phyloP scores from a whole-genome alignment of 2,888 invertebrate genomes.

The Anticlea derivata region DNA sequence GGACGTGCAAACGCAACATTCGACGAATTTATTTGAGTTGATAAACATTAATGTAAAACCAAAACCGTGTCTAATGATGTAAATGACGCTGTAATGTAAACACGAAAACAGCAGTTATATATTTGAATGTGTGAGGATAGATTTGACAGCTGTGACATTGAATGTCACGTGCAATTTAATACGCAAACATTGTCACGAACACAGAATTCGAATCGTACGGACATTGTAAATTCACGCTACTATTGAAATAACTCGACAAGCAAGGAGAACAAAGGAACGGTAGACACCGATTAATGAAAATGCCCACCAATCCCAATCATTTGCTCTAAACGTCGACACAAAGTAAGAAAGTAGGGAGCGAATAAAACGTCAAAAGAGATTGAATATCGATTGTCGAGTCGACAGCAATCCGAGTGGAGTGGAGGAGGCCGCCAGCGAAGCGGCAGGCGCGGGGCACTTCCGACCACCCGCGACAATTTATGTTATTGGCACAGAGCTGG shows the following conservation, averaged over 20 bases:
- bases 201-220: no score
- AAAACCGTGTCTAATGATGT: constrained; percentile 27
- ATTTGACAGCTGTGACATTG: constrained; percentile 31
- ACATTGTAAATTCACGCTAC: constrained; percentile 22
- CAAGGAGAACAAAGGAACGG: constrained; percentile 48
- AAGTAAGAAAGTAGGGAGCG: constrained; percentile 77
- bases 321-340: constrained; percentile 72
- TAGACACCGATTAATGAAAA: constrained; percentile 58
- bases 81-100: constrained; percentile 16
- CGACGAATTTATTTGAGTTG: constrained; percentile 3
- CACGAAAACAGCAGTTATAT: constrained; percentile 22
- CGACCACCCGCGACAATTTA: constrained; percentile 79
- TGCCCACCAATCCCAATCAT: constrained; percentile 67
- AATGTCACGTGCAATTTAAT: constrained; percentile 23
- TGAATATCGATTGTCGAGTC: constrained; percentile 82
- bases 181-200: constrained; percentile 16
- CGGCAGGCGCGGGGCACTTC: constrained; percentile 55
- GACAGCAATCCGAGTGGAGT: constrained; percentile 66
- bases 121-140: constrained; percentile 17
- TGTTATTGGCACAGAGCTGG: constrained; percentile 77
- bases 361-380: constrained; percentile 80
- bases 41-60: constrained; percentile 20
- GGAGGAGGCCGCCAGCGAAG: constrained; percentile 31
- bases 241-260: constrained; percentile 18
- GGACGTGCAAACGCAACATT: not conserved